These are phyloP conservation scores for Cyphomyrmex costatus DNA, from an alignment of 1,140 invertebrate species.

Conservation along the genomic window DNA sequence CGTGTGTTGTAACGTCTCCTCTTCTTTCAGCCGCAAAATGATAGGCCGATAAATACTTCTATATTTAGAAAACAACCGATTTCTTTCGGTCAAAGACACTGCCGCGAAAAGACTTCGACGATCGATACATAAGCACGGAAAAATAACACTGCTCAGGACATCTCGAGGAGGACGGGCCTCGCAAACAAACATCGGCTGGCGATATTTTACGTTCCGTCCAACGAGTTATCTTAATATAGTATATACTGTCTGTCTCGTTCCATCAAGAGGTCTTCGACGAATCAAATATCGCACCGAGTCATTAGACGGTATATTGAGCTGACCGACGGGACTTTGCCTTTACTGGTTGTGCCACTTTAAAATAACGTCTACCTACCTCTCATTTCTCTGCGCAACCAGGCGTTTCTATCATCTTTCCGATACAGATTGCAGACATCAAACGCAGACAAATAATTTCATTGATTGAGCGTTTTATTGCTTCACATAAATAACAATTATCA, in stretches of 20 bases:
- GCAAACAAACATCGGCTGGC: constrained; percentile 32
- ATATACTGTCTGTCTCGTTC: constrained; percentile 1
- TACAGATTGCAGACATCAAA: not conserved
- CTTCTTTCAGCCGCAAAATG: not conserved
- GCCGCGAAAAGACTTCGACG: not conserved
- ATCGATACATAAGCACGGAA: constrained; percentile 19
- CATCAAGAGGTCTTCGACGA: not conserved
- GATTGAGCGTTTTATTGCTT: not conserved
- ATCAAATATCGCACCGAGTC: not conserved
- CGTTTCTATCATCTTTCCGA: not conserved
- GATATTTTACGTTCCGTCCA: constrained; percentile 14
- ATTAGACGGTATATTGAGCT: not conserved
- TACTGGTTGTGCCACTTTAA: constrained; percentile 50
- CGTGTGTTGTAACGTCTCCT: not conserved
- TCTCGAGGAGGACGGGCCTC: not conserved
- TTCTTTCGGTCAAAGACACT: constrained; percentile 40
- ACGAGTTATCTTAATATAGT: constrained; percentile 7
- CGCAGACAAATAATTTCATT: not conserved
- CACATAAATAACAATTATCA: not conserved
- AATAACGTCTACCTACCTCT: not conserved
- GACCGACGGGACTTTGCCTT: not conserved
- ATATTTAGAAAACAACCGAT: constrained; percentile 31
- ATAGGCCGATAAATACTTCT: not conserved
- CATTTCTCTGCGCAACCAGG: not conserved
- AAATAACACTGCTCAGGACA: constrained; percentile 15